A percentile compares a stretch with the other conserved stretches of the same genome.
Conservation (phyloP, 2,797 vertebrate species). For the Choloepus didactylus region DNA sequence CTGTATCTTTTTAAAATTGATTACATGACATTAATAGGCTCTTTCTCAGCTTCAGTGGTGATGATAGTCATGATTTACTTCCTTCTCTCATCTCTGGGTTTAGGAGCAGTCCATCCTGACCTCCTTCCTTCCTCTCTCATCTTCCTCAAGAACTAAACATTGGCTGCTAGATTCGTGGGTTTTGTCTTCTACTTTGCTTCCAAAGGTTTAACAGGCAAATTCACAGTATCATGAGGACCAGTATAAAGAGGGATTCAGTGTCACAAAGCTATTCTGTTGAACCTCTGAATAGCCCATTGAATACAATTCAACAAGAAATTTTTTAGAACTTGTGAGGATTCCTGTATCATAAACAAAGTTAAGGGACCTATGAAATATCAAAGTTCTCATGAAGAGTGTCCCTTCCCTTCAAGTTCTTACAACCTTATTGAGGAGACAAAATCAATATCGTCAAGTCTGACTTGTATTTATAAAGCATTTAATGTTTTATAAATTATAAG, state of each 20-base stretch:
- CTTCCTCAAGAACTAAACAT: not conserved
- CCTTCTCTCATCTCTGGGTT: conserved; percentile 17
- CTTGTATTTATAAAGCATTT: not conserved
- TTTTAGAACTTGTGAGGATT: not conserved
- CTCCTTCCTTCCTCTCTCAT: not conserved
- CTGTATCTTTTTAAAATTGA: conserved; percentile 75
- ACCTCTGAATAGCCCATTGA: not conserved
- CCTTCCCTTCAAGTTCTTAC: not conserved
- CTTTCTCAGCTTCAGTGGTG: conserved; percentile 47
- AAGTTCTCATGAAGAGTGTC: not conserved
- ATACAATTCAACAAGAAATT: not conserved
- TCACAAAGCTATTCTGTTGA: not conserved
- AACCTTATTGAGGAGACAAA: not conserved
- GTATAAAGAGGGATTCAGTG: not conserved
- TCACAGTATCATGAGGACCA: not conserved
- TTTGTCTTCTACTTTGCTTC: not conserved
- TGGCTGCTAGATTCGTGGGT: not conserved
- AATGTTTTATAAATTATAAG: not conserved
- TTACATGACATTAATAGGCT: conserved; percentile 75
- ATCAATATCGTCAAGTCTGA: not conserved
- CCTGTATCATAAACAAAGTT: not conserved
- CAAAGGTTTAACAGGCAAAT: conserved; percentile 37
- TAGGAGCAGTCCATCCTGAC: not conserved
- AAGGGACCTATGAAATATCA: not conserved
- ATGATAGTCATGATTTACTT: conserved; percentile 61